A percentile compares a stretch with the other conserved stretches of the same genome.
Evolutionary conservation across 2,113 vertebrate genomes (phyloP).

Genomic region (Archilochus colubris): DNA sequence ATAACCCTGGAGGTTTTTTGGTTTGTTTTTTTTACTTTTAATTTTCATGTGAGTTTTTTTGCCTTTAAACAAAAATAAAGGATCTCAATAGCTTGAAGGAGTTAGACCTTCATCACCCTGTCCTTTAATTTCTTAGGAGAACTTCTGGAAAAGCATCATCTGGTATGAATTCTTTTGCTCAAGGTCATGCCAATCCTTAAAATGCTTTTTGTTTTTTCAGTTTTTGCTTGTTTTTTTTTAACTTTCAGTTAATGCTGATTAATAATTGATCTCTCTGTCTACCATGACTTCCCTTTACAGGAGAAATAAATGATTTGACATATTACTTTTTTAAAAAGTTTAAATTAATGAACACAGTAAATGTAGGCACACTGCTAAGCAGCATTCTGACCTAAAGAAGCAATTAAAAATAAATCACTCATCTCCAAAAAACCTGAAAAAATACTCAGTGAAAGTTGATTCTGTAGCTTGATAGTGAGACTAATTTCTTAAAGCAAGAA

Average conservation of each 20-base stretch:
- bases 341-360: constrained; percentile 44
- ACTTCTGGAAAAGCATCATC: background rate
- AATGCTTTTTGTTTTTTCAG: background rate
- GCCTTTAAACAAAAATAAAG: background rate
- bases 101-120: background rate
- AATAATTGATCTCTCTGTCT: constrained; percentile 22
- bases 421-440: constrained; percentile 68
- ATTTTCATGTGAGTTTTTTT: background rate
- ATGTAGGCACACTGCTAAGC: constrained; percentile 14
- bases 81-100: background rate
- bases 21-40: background rate
- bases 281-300: constrained; percentile 17
- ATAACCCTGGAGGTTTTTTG: background rate
- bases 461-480: constrained; percentile 60
- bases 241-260: constrained; percentile 1
- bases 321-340: background rate
- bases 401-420: constrained; percentile 75
- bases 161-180: background rate
- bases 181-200: background rate
- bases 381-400: constrained; percentile 58
- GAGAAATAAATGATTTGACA: background rate
- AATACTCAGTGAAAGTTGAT: constrained; percentile 65
- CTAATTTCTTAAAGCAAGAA: constrained; percentile 69
- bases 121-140: background rate
- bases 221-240: too few relatives aligned